Base-by-base conservation (phyloP, 1,140 invertebrate species). In the Drosophila equinoxialis region DNA sequence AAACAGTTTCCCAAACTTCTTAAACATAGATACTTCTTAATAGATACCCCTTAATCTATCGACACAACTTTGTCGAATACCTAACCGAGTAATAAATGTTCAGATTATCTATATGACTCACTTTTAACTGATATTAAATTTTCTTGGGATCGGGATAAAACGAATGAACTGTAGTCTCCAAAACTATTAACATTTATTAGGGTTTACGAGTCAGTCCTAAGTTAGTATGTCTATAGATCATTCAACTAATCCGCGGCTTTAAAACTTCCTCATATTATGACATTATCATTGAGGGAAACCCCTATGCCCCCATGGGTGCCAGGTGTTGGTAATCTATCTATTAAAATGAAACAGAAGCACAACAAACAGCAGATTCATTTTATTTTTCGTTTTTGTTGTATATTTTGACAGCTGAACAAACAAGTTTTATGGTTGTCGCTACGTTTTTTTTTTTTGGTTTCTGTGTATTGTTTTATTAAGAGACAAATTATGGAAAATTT, bases 401-500 rank as follows among this genome's bases (percentile, higher is more conserved):
- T 37, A 37, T 35, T 14, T 14, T 20, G 48, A 42, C 65, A 77
- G 71, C 74, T 74, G 58, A 59, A 23, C 10, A 77, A 74, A 77
- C 75, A 77, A 77, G 75, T 65, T 74, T 74, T 74, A 41, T 58
- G 65, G 59, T 55, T 48, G 30, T 61, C 17, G 45, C 35, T 61
- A 41, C 1, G 41, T 6, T 8, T 42, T 41, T 7, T 65, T 74
- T 42, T 0, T 30, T 6, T 6, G 30, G 30, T 41, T 7, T 65
- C 66, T 42, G 17, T 7, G 30, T 20, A 39, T 10, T 35, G 54
- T 65, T 20, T 23, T 30, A 70, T 23, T 41, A 51, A 37, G 20
- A 54, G 35, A 55, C 42, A 37, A 14, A 14, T 14, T 59, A 37
- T 78, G 45, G 60, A 68, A 72, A 60, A 77, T 64, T 72, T 75